phyloP scores from a whole-genome alignment of 92 coral and sea anemone genomes.

The Epizoanthus ramosus region DNA sequence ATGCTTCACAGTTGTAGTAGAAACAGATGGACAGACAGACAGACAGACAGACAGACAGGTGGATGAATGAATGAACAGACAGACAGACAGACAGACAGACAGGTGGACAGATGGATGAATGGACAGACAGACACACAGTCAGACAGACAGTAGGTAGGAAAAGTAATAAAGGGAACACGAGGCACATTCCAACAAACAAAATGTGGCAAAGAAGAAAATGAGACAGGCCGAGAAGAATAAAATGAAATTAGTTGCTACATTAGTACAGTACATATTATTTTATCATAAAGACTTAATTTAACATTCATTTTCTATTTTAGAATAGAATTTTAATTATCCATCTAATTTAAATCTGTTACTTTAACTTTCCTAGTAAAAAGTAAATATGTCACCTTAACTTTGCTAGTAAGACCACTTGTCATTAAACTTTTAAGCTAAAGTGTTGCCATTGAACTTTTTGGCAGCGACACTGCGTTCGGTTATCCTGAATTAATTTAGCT shows the following conservation, averaged over 20 bases:
- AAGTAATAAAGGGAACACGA: neutral
- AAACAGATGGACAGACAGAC: neutral
- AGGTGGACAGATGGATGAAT: no score
- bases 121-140: neutral
- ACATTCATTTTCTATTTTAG: neutral
- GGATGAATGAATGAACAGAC: neutral
- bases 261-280: neutral
- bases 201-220: neutral
- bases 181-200: neutral
- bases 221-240: neutral
- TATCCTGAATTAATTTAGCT: neutral
- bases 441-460: neutral
- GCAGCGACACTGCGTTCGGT: neutral
- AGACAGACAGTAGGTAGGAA: neutral
- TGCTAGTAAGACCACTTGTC: neutral
- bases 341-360: neutral
- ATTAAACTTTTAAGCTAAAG: no score
- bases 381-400: neutral
- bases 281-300: neutral
- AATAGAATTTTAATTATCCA: neutral
- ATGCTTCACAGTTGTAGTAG: constrained; percentile 31
- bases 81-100: neutral
- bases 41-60: neutral
- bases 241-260: neutral
- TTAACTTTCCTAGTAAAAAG: neutral